Percentiles rank a stretch among this genome's conserved stretches.
Evolutionary conservation across 2,113 vertebrate species (phyloP).

Genomic region (Sapayoa aenigma): DNA sequence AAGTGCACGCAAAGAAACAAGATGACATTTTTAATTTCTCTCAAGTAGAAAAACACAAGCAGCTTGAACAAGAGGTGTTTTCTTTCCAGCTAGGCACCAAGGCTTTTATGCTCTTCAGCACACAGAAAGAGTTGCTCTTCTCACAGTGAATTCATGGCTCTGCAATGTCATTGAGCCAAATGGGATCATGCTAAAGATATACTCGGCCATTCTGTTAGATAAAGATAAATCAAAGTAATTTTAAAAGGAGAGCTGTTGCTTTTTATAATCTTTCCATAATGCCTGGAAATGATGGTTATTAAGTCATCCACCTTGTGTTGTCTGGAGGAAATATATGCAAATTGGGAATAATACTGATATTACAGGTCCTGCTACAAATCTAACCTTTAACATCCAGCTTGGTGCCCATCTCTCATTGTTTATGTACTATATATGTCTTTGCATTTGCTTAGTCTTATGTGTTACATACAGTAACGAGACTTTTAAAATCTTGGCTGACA

Average conservation of each 20-base stretch:
- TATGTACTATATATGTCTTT: not conserved
- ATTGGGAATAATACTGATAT: not conserved
- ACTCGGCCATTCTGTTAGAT: not conserved
- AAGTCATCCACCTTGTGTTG: not conserved
- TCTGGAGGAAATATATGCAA: not conserved
- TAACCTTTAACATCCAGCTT: not conserved
- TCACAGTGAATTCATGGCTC: conserved; percentile 8
- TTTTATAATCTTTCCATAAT: not conserved
- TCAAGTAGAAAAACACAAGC: conserved; percentile 3
- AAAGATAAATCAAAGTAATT: conserved; percentile 22
- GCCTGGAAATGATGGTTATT: not conserved
- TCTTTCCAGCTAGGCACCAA: not conserved
- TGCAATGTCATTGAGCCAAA: not conserved
- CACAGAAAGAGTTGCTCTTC: not conserved
- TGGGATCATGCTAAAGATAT: not conserved
- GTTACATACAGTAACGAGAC: not conserved
- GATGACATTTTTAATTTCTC: conserved; percentile 21
- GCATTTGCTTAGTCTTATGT: not conserved
- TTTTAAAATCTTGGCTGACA: not conserved
- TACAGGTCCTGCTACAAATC: not conserved
- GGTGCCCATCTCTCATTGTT: not conserved
- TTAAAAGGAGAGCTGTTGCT: not conserved
- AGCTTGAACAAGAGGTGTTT: not conserved
- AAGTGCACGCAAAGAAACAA: conserved; percentile 22
- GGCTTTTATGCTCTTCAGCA: not conserved